Percentiles rank a stretch among this genome's conserved stretches.
Evolutionary conservation across 2,888 invertebrate genomes (phyloP).

Genomic region (Gerris lacustris): DNA sequence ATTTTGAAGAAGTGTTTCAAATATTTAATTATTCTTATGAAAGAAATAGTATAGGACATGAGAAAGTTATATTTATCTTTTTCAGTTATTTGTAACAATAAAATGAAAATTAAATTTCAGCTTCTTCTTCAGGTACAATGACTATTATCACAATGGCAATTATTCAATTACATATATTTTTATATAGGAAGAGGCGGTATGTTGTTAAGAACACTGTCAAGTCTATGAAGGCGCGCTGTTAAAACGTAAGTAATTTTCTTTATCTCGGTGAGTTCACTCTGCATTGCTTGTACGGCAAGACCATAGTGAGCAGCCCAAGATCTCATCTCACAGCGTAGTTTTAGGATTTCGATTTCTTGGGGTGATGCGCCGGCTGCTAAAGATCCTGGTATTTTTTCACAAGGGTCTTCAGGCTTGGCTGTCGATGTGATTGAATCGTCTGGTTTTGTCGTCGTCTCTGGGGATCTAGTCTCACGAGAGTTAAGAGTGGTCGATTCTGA

Average conservation of each 20-base stretch:
- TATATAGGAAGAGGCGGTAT: conserved; percentile 3
- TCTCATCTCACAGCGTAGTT: conserved; percentile 5
- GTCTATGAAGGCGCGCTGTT: not conserved
- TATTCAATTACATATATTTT: not conserved
- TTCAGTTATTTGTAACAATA: too few species aligned
- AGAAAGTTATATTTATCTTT: too few species aligned
- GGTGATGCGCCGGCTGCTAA: not conserved
- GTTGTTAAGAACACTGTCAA: not conserved
- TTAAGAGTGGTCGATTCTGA: too few species aligned
- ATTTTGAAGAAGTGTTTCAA: too few species aligned
- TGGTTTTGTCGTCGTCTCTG: not conserved
- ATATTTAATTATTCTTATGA: too few species aligned
- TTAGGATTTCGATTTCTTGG: not conserved
- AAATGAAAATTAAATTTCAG: too few species aligned
- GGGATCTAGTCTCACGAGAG: not conserved
- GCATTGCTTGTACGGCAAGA: not conserved
- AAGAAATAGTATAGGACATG: too few species aligned
- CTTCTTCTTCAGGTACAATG: too few species aligned
- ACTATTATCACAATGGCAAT: too few species aligned
- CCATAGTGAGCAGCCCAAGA: not conserved
- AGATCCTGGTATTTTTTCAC: not conserved
- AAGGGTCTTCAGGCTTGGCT: conserved; percentile 7
- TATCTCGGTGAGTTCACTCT: not conserved
- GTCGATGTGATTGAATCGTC: not conserved
- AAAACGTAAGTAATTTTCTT: not conserved